Evolutionary conservation across 2,888 invertebrate genomes (phyloP).

Genomic region (Anorthoa munda): DNA sequence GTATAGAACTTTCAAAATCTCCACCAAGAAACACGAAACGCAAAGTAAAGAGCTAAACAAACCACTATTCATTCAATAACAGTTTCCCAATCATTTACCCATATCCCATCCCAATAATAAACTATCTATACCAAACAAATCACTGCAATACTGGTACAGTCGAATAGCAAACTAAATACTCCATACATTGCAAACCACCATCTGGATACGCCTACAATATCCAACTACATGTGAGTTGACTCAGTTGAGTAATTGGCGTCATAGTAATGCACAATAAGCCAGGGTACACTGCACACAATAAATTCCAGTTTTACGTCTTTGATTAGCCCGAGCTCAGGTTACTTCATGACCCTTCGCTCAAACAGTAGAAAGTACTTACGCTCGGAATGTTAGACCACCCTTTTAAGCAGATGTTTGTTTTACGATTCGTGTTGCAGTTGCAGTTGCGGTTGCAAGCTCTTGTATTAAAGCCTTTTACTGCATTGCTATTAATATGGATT

Average conservation of each 20-base stretch:
- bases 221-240: slow-evolving; percentile 83
- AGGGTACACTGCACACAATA: slow-evolving; percentile 88
- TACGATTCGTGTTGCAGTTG: slow-evolving; percentile 41
- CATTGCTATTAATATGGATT: slow-evolving; percentile 42
- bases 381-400: slow-evolving; percentile 79
- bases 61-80: slow-evolving; percentile 21
- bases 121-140: slow-evolving; percentile 40
- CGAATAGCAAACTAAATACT: slow-evolving; percentile 38
- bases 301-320: slow-evolving; percentile 89
- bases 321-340: slow-evolving; percentile 88
- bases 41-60: not conserved
- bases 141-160: slow-evolving; percentile 29
- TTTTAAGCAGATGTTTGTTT: slow-evolving; percentile 67
- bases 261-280: slow-evolving; percentile 87
- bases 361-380: slow-evolving; percentile 52
- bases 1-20: not conserved
- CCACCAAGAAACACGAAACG: not conserved
- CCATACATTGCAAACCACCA: slow-evolving; percentile 31
- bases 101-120: slow-evolving; percentile 29
- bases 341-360: slow-evolving; percentile 77
- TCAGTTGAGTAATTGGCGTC: slow-evolving; percentile 90
- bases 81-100: not conserved
- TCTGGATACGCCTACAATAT: slow-evolving; percentile 51
- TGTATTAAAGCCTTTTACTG: slow-evolving; percentile 39
- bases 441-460: slow-evolving; percentile 46